phyloP scores from a whole-genome alignment of 2,113 vertebrate genomes.

The Equus przewalskii region DNA sequence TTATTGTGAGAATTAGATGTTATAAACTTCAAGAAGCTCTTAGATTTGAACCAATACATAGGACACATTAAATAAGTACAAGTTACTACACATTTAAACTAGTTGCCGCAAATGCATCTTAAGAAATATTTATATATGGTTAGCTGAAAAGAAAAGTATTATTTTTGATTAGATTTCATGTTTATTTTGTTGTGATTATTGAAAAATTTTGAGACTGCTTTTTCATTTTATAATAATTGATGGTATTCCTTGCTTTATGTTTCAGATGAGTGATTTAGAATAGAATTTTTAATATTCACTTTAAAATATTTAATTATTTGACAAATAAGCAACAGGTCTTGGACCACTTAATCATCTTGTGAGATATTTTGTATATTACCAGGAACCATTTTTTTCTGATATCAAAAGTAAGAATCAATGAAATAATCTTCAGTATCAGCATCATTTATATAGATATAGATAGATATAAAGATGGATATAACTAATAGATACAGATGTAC shows the following conservation, averaged over 20 bases:
- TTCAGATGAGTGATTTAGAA: not conserved
- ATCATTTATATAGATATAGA: not conserved
- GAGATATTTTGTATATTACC: not conserved
- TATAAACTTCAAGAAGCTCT: not conserved
- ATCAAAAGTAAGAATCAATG: not conserved
- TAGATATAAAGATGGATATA: not conserved
- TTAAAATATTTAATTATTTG: not conserved
- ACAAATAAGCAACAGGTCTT: not conserved
- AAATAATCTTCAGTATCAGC: not conserved
- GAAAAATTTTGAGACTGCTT: not conserved
- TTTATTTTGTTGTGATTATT: not conserved
- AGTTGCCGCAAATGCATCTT: not conserved
- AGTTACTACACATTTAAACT: not conserved
- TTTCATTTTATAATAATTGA: not conserved
- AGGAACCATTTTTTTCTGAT: not conserved
- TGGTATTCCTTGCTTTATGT: not conserved
- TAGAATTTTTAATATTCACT: not conserved
- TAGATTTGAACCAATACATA: not conserved
- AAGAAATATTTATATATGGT: not conserved
- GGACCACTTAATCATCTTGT: not conserved
- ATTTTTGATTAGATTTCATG: not conserved
- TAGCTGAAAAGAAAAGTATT: not conserved
- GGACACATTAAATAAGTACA: not conserved
- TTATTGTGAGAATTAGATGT: not conserved
- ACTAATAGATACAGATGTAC: not conserved